Conservation (phyloP, 2,113 vertebrate genomes). For the Dromas ardeola region DNA sequence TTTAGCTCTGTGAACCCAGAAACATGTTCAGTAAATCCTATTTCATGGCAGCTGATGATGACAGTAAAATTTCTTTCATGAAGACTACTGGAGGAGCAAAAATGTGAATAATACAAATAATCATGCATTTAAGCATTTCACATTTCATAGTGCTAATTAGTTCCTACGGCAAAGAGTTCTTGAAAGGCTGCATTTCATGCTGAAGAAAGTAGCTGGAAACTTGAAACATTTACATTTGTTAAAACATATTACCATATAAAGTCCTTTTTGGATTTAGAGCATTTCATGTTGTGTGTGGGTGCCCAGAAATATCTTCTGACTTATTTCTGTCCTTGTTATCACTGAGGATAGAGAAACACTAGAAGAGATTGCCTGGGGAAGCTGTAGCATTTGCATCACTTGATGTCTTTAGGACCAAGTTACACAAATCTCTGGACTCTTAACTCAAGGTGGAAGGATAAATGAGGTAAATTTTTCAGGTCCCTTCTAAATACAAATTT, state of each 20-base stretch:
- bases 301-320: not conserved
- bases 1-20: not conserved
- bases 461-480: not conserved
- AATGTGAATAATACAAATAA: conserved; percentile 56
- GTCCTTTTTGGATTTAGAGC: not conserved
- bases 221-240: conserved; percentile 7
- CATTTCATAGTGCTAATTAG: conserved; percentile 46
- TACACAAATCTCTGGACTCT: not conserved
- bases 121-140: conserved; percentile 23
- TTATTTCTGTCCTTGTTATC: not conserved
- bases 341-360: not conserved
- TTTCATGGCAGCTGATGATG: conserved; percentile 14
- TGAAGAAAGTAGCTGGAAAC: conserved; percentile 14
- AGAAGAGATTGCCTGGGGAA: not conserved
- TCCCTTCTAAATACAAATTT: not conserved
- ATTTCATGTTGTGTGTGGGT: not conserved
- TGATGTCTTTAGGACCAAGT: not conserved
- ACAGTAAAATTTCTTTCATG: conserved; percentile 27
- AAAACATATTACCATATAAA: not conserved
- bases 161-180: conserved; percentile 10
- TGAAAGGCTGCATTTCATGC: not conserved
- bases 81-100: conserved; percentile 18
- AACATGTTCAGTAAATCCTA: not conserved
- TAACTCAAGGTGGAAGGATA: not conserved
- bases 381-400: not conserved